Evolutionary conservation across 2,113 vertebrate genomes (phyloP).

Genomic region (Thermophis baileyi): DNA sequence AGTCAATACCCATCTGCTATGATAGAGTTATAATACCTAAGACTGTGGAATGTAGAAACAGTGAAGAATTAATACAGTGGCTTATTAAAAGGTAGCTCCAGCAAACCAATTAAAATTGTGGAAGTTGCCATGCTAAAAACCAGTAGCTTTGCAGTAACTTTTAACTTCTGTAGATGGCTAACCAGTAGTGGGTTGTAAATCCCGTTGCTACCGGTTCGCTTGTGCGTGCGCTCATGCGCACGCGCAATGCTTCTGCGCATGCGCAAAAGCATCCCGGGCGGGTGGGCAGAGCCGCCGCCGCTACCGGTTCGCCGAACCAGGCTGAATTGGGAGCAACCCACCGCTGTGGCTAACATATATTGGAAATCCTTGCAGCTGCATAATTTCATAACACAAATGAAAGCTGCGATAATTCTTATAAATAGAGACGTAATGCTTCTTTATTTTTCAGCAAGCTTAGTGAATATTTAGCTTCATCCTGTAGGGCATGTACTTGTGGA

Average conservation of each 20-base stretch:
- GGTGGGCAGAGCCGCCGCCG: too few species aligned
- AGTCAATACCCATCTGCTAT: constrained; percentile 41
- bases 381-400: constrained; percentile 45
- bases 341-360: constrained; percentile 41
- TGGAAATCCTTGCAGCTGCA: constrained; percentile 30
- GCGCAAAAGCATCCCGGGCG: too few species aligned
- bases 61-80: constrained; percentile 30
- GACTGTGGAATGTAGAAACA: constrained; percentile 45
- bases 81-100: constrained; percentile 34
- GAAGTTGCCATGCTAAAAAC: constrained; percentile 23
- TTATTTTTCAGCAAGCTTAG: constrained; percentile 22
- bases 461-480: constrained; percentile 38
- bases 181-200: too few species aligned
- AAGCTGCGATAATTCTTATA: constrained; percentile 19
- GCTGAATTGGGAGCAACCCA: too few species aligned
- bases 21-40: constrained; percentile 50
- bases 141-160: constrained; percentile 52
- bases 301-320: too few species aligned
- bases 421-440: constrained; percentile 15
- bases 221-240: too few species aligned
- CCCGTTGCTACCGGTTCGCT: too few species aligned
- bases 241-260: too few species aligned
- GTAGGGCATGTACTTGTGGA: constrained; percentile 5
- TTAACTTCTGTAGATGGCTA: constrained; percentile 37
- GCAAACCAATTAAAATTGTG: constrained; percentile 50